Percentiles rank a stretch among this genome's conserved stretches.
Conservation (phyloP, 2,113 vertebrate genomes). For the Lates calcarifer region DNA sequence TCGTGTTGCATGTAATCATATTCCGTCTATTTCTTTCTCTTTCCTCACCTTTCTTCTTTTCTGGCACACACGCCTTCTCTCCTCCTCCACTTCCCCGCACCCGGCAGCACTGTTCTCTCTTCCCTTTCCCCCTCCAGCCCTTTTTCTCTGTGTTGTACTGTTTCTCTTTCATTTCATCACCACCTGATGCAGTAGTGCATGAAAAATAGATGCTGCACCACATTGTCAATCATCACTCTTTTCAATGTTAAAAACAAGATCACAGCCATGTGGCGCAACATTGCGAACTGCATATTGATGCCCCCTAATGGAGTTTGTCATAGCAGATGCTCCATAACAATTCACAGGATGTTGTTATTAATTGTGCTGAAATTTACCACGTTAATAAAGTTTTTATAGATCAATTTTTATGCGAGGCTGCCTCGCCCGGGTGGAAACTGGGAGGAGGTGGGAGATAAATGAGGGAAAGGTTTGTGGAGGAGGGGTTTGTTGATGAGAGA, state of each 20-base stretch:
- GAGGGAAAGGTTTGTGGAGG: constrained; percentile 31
- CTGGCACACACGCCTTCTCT: constrained; percentile 22
- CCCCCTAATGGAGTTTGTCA: constrained; percentile 68
- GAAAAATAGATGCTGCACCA: constrained; percentile 69
- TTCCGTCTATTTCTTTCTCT: constrained; percentile 32
- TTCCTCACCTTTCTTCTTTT: constrained; percentile 43
- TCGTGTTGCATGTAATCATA: constrained; percentile 34
- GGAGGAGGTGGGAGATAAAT: constrained; percentile 53
- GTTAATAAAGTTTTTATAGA: constrained; percentile 84
- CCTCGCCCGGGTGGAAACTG: constrained; percentile 33
- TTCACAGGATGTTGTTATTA: constrained; percentile 83
- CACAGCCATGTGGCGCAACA: constrained; percentile 50
- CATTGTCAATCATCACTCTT: constrained; percentile 79
- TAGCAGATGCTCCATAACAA: constrained; percentile 80
- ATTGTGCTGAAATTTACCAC: constrained; percentile 81
- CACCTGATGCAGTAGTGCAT: constrained; percentile 73
- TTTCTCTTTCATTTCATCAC: constrained; percentile 80
- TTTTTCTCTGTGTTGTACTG: constrained; percentile 27
- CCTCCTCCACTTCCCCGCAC: constrained; percentile 25
- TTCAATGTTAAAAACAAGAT: constrained; percentile 77
- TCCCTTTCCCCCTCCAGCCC: constrained; percentile 51
- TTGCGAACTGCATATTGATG: constrained; percentile 69
- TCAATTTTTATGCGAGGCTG: constrained; percentile 71
- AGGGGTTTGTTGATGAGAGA: constrained; percentile 17
- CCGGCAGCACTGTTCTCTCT: constrained; percentile 31